Conservation (phyloP, 2,888 invertebrate genomes). For the Calephelis perditalis region DNA sequence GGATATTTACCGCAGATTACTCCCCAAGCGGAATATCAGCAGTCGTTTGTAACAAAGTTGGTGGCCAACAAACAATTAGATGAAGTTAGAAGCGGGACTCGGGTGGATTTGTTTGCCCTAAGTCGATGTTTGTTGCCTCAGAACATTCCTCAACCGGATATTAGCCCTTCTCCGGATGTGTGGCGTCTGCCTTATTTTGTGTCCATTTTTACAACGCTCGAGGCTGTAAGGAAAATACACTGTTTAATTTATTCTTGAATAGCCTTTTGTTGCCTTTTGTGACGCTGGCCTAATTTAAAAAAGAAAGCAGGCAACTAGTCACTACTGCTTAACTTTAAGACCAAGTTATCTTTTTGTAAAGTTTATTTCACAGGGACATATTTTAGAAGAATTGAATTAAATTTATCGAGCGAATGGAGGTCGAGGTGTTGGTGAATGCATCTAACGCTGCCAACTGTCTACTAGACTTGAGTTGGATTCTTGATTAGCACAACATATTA, state of each 20-base stretch:
- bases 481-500: too few relatives aligned
- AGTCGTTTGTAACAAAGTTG: constrained; percentile 51
- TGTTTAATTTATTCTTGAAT: constrained; percentile 25
- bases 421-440: too few relatives aligned
- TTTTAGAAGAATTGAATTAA: too few relatives aligned
- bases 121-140: constrained; percentile 59
- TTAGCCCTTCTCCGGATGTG: constrained; percentile 64
- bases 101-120: constrained; percentile 51
- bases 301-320: constrained; percentile 18
- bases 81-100: constrained; percentile 44
- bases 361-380: too few relatives aligned
- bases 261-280: constrained; percentile 21
- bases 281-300: constrained; percentile 22
- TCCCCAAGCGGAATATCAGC: constrained; percentile 37
- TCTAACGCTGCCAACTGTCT: too few relatives aligned
- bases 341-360: background rate
- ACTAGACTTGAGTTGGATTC: too few relatives aligned
- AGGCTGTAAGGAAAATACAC: constrained; percentile 5
- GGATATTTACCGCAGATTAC: constrained; percentile 22
- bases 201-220: constrained; percentile 21
- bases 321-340: constrained; percentile 7
- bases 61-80: constrained; percentile 52
- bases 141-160: constrained; percentile 65
- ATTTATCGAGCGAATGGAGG: too few relatives aligned
- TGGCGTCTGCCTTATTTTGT: constrained; percentile 38